A percentile compares a stretch with the other conserved stretches of the same genome.
phyloP scores from a whole-genome alignment of 2,888 invertebrate genomes.

The Habroteleia sp. region DNA sequence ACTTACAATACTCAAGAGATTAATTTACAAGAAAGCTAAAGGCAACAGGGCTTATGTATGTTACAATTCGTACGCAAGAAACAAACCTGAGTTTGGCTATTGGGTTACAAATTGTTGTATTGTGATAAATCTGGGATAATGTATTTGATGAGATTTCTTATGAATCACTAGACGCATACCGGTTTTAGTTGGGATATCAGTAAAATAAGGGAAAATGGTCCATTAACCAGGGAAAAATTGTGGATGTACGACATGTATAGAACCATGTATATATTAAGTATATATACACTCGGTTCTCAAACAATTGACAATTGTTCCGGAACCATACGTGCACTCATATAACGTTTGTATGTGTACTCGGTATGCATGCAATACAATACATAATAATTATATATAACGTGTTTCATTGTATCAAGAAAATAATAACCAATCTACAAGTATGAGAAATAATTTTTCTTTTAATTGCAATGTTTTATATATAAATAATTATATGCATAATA shows the following conservation, averaged over 20 bases:
- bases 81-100: conserved; percentile 21
- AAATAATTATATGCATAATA: not conserved
- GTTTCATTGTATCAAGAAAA: conserved; percentile 9
- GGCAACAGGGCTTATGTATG: conserved; percentile 26
- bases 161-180: conserved; percentile 36
- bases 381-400: conserved; percentile 17
- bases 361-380: conserved; percentile 12
- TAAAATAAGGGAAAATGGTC: conserved; percentile 40
- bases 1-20: conserved; percentile 66
- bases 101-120: conserved; percentile 29
- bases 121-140: conserved; percentile 30
- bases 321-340: not conserved
- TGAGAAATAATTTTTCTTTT: conserved; percentile 1
- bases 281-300: not conserved
- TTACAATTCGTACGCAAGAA: conserved; percentile 25
- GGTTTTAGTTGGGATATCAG: conserved; percentile 40
- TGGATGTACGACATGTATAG: conserved; percentile 16
- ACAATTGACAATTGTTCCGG: not conserved
- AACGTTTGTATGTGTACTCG: not conserved
- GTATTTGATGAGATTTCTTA: conserved; percentile 19
- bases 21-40: conserved; percentile 28
- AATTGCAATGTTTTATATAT: conserved; percentile 3
- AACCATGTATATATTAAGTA: conserved; percentile 15
- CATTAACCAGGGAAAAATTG: conserved; percentile 32
- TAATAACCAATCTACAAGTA: conserved; percentile 1